Evolutionary conservation across 1,140 invertebrate genomes (phyloP).

Genomic region (Lepidurus packardi): DNA sequence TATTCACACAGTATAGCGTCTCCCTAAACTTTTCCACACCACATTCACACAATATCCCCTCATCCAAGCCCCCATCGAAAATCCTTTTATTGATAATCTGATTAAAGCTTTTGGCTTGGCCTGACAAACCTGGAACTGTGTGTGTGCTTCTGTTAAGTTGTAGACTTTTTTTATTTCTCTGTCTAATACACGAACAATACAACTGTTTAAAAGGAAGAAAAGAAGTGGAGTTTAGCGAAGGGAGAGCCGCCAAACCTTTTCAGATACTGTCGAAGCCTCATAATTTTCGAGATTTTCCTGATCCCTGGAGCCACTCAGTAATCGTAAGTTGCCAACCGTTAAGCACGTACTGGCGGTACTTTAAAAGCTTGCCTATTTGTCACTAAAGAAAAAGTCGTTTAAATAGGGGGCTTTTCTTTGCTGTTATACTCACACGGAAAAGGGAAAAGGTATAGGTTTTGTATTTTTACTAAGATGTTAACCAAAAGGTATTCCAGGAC

Average conservation of each 20-base stretch:
- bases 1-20: background rate
- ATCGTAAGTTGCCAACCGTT: conserved; percentile 18
- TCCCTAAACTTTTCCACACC: background rate
- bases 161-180: conserved; percentile 7
- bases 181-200: conserved; percentile 15
- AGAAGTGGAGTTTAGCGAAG: background rate
- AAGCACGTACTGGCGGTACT: conserved; percentile 8
- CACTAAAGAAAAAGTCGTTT: background rate
- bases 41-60: background rate
- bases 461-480: background rate
- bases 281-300: background rate
- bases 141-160: conserved; percentile 1
- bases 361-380: conserved; percentile 19
- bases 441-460: background rate
- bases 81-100: conserved; percentile 11
- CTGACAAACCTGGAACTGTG: background rate
- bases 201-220: background rate
- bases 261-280: conserved; percentile 1
- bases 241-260: background rate
- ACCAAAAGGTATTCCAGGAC: conserved; percentile 5
- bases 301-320: background rate
- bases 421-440: background rate
- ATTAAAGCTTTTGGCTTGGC: conserved; percentile 16
- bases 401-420: background rate
- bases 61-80: background rate